Evolutionary conservation across 2,113 vertebrate species (phyloP), one percentile per base, ranked within the genome.

Genomic region (Myocastor coypus): DNA sequence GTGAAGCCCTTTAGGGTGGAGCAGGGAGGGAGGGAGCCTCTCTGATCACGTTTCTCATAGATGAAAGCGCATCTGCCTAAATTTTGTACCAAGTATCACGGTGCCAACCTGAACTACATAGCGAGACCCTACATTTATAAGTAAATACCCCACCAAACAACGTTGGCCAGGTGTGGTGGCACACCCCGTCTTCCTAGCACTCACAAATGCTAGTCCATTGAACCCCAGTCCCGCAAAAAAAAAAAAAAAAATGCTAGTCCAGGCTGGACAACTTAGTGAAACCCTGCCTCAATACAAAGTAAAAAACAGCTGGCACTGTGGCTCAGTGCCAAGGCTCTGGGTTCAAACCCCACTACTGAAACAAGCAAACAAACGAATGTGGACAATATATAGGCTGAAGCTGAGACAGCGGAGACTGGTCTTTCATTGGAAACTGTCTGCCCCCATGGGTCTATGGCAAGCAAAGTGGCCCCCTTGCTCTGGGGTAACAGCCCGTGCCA

Each of bases 21-120:
- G 59, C 26, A 28, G 3, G 6, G 22, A 13, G 6, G 7, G 28
- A 52, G 52, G 81, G 34, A 63, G 17, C 19, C 1, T 5, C 11
- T 61, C 13, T 16, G 0, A 7, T 11, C n/a, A 5, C 1, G 0
- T 13, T 71, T 80, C 40, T 78, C 57, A 22, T 0, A 9, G n/a
- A 20, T 6, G 4, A 73, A 73, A 71, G 9, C 24, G 55, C 55
- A 0, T 34, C 64, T 68, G 7, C 9, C 34, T 77, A 50, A 30
- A 77, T 77, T 50, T 77, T 50, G 26, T 50, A 28, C 40, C 4
- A n/a, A 24, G 34, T 40, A 28, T 55, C 19, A 55, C 46, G 13
- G 64, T 2, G 1, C 32, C 66, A 83, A 22, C 55, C 40, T 20
- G 55, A 55, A 55, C 32, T 73, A 83, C 22, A 34, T 3, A 80